Evolutionary conservation across 2,797 vertebrate genomes (phyloP).

Genomic region (Anguilla megastoma): DNA sequence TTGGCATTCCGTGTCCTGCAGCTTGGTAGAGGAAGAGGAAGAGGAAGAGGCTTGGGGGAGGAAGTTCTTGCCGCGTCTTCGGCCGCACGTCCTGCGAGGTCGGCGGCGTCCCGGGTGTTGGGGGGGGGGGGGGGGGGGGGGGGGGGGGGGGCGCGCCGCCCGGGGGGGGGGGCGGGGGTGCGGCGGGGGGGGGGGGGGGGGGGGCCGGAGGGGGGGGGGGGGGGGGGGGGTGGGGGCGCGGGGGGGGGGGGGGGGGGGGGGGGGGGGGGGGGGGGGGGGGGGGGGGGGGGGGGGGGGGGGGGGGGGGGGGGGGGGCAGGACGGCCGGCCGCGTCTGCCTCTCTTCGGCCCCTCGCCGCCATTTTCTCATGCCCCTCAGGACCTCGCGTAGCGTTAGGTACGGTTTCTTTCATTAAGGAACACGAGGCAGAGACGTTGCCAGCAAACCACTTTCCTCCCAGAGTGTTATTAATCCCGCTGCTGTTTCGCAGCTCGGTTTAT

Average conservation of each 20-base stretch:
- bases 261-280: neutral
- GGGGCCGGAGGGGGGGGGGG: neutral
- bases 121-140: no score
- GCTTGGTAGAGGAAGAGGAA: no score
- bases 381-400: neutral
- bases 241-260: no score
- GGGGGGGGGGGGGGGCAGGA: neutral
- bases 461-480: neutral
- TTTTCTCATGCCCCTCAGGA: neutral
- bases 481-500: neutral
- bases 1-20: neutral
- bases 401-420: neutral
- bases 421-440: neutral
- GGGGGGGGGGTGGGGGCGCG: neutral
- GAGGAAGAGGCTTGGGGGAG: neutral
- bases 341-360: neutral
- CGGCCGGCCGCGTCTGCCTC: neutral
- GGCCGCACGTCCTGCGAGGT: neutral
- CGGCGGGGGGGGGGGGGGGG: neutral
- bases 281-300: no score
- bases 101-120: no score
- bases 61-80: neutral
- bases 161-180: no score
- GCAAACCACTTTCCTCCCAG: neutral
- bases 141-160: neutral